Conservation (phyloP, 1,140 invertebrate species). For the Calephelis virginiensis region DNA sequence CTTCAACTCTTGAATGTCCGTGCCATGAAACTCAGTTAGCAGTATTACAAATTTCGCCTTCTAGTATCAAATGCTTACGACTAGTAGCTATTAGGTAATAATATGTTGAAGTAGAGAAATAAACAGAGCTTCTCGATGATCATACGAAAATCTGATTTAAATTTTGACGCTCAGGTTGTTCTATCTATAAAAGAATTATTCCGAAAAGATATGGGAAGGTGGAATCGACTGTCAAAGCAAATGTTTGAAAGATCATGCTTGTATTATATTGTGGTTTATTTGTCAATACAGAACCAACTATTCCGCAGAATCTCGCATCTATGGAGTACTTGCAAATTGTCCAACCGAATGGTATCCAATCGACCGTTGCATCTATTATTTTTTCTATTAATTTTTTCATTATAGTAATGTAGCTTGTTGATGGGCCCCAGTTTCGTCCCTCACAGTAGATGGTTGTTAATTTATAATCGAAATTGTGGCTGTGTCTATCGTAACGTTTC, state of each 20-base stretch:
- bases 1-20: constrained; percentile 51
- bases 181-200: neutral
- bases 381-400: constrained; percentile 45
- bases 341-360: constrained; percentile 74
- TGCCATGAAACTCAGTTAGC: constrained; percentile 37
- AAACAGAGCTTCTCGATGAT: too few species aligned
- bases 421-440: constrained; percentile 39
- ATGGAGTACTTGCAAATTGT: constrained; percentile 76
- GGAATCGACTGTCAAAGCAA: constrained; percentile 9
- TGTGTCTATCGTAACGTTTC: constrained; percentile 65
- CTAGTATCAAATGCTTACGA: constrained; percentile 3
- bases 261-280: constrained; percentile 72
- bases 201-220: constrained; percentile 20
- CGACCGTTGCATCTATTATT: constrained; percentile 55
- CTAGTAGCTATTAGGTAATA: neutral
- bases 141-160: too few species aligned
- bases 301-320: constrained; percentile 73
- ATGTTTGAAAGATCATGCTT: constrained; percentile 48
- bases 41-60: constrained; percentile 6
- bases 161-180: too few species aligned
- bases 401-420: constrained; percentile 48
- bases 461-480: constrained; percentile 72
- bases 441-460: constrained; percentile 51
- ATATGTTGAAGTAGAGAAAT: neutral
- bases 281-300: constrained; percentile 74